Conservation (phyloP, 2,888 invertebrate genomes). For the Synanthedon vespiformis region DNA sequence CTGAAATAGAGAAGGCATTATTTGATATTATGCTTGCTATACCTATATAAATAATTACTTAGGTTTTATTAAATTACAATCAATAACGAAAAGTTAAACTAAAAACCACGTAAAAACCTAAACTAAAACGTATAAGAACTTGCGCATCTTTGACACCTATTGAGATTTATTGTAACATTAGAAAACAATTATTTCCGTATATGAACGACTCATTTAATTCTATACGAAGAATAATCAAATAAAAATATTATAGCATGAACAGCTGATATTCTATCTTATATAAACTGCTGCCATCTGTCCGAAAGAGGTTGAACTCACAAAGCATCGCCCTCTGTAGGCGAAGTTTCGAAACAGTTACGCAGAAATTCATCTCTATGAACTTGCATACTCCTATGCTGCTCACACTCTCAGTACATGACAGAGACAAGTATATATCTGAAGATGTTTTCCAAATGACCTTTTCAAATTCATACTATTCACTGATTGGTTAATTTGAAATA, state of each 20-base stretch:
- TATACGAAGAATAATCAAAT: too few species aligned
- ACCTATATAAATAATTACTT: too few species aligned
- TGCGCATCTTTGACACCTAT: too few species aligned
- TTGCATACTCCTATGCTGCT: slow-evolving; percentile 16
- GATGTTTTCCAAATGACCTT: slow-evolving; percentile 47
- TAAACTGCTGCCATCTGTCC: slow-evolving; percentile 32
- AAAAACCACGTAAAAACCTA: too few species aligned
- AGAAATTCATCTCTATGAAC: background rate
- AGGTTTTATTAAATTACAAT: too few species aligned
- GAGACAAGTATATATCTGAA: slow-evolving; percentile 40
- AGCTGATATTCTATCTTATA: slow-evolving; percentile 6
- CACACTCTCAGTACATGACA: slow-evolving; percentile 37
- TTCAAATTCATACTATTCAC: slow-evolving; percentile 32
- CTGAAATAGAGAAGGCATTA: too few species aligned
- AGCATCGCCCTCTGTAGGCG: slow-evolving; percentile 43
- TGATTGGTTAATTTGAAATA: slow-evolving; percentile 52
- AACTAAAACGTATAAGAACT: too few species aligned
- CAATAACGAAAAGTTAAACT: too few species aligned
- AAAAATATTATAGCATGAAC: slow-evolving; percentile 1
- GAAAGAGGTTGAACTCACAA: slow-evolving; percentile 24
- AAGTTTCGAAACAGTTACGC: background rate
- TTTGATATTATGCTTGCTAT: too few species aligned
- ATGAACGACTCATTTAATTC: too few species aligned
- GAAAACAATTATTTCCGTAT: too few species aligned
- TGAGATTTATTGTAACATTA: too few species aligned